Conservation (phyloP, 2,888 invertebrate genomes). For the Seira sanloemensis region DNA sequence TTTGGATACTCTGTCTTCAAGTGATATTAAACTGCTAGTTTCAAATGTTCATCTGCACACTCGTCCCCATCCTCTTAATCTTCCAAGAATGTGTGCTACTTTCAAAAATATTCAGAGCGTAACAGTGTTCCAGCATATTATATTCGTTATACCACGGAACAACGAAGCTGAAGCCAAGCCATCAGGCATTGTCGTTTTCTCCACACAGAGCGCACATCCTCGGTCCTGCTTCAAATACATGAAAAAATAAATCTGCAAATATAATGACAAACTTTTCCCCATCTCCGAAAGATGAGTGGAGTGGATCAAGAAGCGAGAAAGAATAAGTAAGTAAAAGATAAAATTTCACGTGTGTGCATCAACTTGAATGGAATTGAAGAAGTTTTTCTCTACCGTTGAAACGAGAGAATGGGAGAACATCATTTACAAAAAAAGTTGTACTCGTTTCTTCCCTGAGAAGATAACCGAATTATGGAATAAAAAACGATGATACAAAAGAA, state of each 20-base stretch:
- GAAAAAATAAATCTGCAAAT: constrained; percentile 37
- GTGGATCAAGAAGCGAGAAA: background rate
- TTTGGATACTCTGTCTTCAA: background rate
- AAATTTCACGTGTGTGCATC: background rate
- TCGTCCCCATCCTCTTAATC: background rate
- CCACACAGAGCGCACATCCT: background rate
- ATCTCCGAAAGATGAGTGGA: background rate
- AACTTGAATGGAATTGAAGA: background rate
- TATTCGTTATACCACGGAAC: background rate
- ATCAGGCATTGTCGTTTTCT: background rate
- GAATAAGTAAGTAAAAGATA: background rate
- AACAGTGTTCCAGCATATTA: constrained; percentile 11
- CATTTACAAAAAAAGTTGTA: constrained; percentile 3
- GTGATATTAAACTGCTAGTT: background rate
- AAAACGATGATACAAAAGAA: constrained; percentile 27
- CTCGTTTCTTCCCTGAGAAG: constrained; percentile 16
- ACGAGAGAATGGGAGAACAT: constrained; percentile 6
- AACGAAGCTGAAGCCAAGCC: background rate
- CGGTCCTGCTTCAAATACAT: background rate
- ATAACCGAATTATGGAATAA: constrained; percentile 37
- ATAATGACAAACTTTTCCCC: constrained; percentile 33
- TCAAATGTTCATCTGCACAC: background rate
- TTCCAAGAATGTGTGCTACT: background rate
- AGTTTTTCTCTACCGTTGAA: constrained; percentile 11
- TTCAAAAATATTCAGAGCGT: background rate